A percentile compares a stretch with the other conserved stretches of the same genome.
Evolutionary conservation across 2,888 invertebrate genomes (phyloP).

Genomic region (Atrina japonica): DNA sequence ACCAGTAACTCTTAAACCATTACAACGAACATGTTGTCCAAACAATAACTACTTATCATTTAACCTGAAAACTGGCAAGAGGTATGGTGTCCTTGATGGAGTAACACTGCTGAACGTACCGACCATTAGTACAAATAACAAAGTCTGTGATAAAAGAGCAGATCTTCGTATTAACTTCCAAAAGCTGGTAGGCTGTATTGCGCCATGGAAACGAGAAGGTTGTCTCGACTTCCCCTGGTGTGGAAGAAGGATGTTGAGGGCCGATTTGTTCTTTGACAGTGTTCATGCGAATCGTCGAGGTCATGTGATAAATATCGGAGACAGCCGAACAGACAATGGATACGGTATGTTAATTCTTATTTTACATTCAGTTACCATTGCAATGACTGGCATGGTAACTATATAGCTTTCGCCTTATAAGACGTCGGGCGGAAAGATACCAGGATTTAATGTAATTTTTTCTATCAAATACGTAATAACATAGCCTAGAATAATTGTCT

Average conservation of each 20-base stretch:
- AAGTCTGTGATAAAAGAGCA: background rate
- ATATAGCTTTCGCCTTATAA: too few relatives aligned
- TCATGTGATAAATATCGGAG: conserved; percentile 44
- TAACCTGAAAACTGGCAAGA: background rate
- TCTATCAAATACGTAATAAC: too few relatives aligned
- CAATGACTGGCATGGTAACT: too few relatives aligned
- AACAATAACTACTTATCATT: background rate
- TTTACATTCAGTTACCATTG: too few relatives aligned
- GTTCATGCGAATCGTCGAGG: conserved; percentile 9
- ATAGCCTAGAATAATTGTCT: too few relatives aligned
- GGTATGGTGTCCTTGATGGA: background rate
- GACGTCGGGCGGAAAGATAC: too few relatives aligned
- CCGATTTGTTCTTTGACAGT: conserved; percentile 37
- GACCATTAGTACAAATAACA: background rate
- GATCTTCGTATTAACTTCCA: conserved; percentile 9
- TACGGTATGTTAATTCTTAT: conserved; percentile 42
- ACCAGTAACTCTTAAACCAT: too few relatives aligned
- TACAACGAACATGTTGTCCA: conserved; percentile 9
- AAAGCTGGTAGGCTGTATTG: background rate
- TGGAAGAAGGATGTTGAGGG: conserved; percentile 46
- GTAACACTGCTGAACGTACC: background rate
- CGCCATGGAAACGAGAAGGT: background rate
- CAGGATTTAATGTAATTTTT: too few relatives aligned
- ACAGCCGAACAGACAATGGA: conserved; percentile 41
- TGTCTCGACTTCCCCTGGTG: conserved; percentile 42